Percentiles rank a stretch among this genome's conserved stretches.
Conservation (phyloP, 1,140 invertebrate species). For the Holotrichia oblita region DNA sequence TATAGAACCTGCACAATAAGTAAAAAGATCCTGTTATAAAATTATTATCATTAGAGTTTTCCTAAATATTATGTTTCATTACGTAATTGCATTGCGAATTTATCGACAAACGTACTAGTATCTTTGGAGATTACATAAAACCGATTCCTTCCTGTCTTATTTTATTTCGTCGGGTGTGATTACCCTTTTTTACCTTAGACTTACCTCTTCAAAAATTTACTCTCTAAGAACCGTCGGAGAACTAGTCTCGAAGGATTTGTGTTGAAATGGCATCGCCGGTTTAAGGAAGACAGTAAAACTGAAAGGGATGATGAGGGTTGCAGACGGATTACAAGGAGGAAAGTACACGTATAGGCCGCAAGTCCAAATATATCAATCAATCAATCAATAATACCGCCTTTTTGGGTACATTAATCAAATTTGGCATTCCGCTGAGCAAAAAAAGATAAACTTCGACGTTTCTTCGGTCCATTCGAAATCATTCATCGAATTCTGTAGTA, state of each 20-base stretch:
- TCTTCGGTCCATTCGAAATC: background rate
- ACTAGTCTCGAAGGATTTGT: constrained; percentile 18
- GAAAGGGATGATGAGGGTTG: constrained; percentile 34
- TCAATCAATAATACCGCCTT: constrained; percentile 32
- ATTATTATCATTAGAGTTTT: too few relatives aligned
- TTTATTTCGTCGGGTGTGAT: background rate
- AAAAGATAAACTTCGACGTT: constrained; percentile 22
- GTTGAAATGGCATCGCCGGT: constrained; percentile 26
- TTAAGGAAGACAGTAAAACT: constrained; percentile 22
- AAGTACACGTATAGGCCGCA: constrained; percentile 22
- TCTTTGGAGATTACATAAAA: background rate
- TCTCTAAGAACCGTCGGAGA: constrained; percentile 11
- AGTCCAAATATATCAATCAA: constrained; percentile 33
- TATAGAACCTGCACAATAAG: too few relatives aligned
- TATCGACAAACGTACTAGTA: too few relatives aligned
- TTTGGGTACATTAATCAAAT: constrained; percentile 33
- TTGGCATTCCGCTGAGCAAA: constrained; percentile 12
- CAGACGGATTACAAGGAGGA: constrained; percentile 23
- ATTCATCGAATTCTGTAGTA: background rate
- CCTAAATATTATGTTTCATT: too few relatives aligned
- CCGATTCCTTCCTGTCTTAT: too few relatives aligned
- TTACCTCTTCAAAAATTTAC: constrained; percentile 9
- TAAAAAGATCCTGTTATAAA: too few relatives aligned
- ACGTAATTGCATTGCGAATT: too few relatives aligned
- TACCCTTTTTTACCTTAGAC: background rate